A percentile compares a stretch with the other conserved stretches of the same genome.
Conservation (phyloP, 64 coral and sea anemone genomes). For the Orbicella faveolata region DNA sequence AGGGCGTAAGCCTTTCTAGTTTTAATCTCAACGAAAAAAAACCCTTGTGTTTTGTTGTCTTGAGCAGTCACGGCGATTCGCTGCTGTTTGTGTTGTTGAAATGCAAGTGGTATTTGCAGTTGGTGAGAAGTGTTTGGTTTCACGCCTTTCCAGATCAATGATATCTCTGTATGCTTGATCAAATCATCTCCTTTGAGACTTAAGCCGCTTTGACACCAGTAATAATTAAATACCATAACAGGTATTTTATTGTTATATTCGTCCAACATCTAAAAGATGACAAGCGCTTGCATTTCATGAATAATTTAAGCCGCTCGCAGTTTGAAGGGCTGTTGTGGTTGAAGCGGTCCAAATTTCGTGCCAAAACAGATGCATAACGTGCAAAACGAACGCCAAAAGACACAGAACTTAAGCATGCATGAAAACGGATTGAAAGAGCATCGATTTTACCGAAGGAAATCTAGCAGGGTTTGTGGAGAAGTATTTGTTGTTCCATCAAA, state of each 20-base stretch:
- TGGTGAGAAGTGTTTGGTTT: neutral
- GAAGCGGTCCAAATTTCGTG: conserved; percentile 1
- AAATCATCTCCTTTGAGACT: neutral
- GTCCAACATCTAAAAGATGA: neutral
- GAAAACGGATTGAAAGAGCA: conserved; percentile 18
- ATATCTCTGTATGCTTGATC: neutral
- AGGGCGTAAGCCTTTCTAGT: neutral
- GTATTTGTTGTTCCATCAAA: conserved; percentile 58
- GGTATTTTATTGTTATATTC: conserved; percentile 37
- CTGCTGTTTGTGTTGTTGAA: neutral
- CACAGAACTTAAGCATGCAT: neutral
- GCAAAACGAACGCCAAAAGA: neutral
- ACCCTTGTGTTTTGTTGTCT: neutral
- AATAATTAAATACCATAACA: conserved; percentile 12
- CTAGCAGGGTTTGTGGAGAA: conserved; percentile 63
- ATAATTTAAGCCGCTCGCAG: conserved; percentile 28
- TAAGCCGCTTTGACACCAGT: neutral
- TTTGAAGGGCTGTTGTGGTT: conserved; percentile 1
- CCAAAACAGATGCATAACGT: conserved; percentile 2
- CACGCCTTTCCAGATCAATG: neutral
- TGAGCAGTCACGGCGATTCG: neutral
- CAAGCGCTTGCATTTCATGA: conserved; percentile 20
- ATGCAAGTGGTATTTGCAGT: neutral
- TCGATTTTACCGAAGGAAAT: conserved; percentile 12
- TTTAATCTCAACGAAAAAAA: neutral